Base-by-base conservation (phyloP, 2,113 vertebrate species). In the Psilopsiagon aymara region DNA sequence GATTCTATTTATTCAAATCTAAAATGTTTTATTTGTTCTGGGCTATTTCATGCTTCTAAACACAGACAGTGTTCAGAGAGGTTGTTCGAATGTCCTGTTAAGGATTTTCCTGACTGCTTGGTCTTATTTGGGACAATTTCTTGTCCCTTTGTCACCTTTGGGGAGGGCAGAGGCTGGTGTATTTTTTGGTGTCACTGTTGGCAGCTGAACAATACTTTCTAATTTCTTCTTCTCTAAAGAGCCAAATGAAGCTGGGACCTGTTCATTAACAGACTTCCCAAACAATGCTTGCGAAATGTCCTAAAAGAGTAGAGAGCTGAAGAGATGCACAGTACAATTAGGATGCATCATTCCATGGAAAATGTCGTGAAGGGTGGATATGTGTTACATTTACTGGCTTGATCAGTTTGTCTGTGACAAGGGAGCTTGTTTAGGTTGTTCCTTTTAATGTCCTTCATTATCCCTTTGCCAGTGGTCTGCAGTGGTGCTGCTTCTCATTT, bases 171-270 rank as follows among this genome's bases (percentile, higher is more conserved):
- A 17, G 29, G 28, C 16, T 33, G 44, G 29, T 59, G n/a, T 91
- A 57, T 71, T 92, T 95, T 88, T 88, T 60, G 68, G 43, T 55
- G 52, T 17, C 33, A 12, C 31, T 37, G 25, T 83, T 83, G 82
- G 82, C 71, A 86, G 59, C 70, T 86, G 55, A 86, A 78, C 67
- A 85, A 39, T 82, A 49, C 67, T 14, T 88, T 86, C 49, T 93
- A 28, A 80, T 91, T 94, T 80, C 53, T 94, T 62, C 47, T 53
- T 76, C 66, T 76, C 7, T 71, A 27, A 57, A 83, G 75, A 53
- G 24, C 21, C 44, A 76, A n/a, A 88, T 53, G 46, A 63, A 76
- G 27, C 68, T 83, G 82, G 37, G 71, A 53, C 25, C 71, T 92
- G 53, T 46, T 95, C 37, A 7, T 88, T 88, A 77, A 33, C 49